Evolutionary conservation across 2,888 invertebrate species (phyloP).

Genomic region (Yponomeuta evonymella): DNA sequence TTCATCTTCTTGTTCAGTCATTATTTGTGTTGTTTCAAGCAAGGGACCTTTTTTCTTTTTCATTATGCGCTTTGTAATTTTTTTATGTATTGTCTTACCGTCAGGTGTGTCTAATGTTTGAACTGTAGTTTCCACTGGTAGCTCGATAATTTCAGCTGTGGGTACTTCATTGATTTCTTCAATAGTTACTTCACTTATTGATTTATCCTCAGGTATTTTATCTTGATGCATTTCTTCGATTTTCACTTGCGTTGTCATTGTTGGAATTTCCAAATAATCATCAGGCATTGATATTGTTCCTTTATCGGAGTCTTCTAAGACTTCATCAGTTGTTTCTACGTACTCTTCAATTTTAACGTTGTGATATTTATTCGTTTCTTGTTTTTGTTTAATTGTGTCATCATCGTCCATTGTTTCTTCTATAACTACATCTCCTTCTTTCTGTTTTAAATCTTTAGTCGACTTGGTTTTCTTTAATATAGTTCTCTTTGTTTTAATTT

Average conservation of each 20-base stretch:
- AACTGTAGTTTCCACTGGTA: constrained; percentile 28
- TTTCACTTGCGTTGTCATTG: constrained; percentile 39
- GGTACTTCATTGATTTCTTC: constrained; percentile 13
- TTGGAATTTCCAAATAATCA: constrained; percentile 46
- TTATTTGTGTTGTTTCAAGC: constrained; percentile 41
- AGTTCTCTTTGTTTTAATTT: constrained; percentile 76
- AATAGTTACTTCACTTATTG: constrained; percentile 20
- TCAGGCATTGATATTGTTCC: constrained; percentile 55
- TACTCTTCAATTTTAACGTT: constrained; percentile 62
- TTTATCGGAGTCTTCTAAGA: constrained; percentile 39
- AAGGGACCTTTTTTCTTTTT: constrained; percentile 50
- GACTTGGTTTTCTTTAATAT: constrained; percentile 65
- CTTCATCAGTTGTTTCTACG: constrained; percentile 38
- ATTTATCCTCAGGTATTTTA: constrained; percentile 26
- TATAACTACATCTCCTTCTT: constrained; percentile 68
- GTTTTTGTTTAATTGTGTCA: constrained; percentile 21
- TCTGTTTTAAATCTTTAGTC: constrained; percentile 26
- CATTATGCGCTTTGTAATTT: constrained; percentile 34
- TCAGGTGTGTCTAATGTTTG: constrained; percentile 26
- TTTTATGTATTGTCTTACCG: constrained; percentile 26
- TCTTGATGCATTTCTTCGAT: constrained; percentile 36
- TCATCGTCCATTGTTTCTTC: constrained; percentile 61
- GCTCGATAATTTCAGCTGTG: constrained; percentile 31
- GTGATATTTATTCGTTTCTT: constrained; percentile 29
- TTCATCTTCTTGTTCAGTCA: constrained; percentile 58